Base-by-base conservation (phyloP, 2,888 invertebrate genomes). In the Criorhina ranunculi region DNA sequence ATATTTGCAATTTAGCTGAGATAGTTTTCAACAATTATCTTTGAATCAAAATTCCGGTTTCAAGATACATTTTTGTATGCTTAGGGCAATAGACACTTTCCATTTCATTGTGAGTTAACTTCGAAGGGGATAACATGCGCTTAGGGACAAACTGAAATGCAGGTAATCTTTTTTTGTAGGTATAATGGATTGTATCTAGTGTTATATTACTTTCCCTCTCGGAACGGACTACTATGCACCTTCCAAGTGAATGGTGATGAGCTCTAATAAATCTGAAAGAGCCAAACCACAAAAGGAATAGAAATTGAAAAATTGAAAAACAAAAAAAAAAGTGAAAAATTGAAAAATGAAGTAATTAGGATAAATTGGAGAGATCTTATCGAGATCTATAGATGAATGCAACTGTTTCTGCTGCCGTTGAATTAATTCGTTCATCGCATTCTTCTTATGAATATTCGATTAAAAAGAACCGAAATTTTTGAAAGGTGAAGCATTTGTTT, bases 1-100 rank as follows among this genome's bases (percentile, higher is more conserved):
- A 51, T 60, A 42, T 31, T 42, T 42, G 42, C 44, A 9, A 44
- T 31, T 17, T 19, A 60, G 17, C 59, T 40, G 19, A 8, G 19
- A 33, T 24, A 24, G 46, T 51, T 37, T 31, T 35, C 55, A 11
- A 40, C 57, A 70, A 49, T 29, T 33, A 9, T n/a, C 55, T 33
- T 29, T 9, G 11, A 51, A 29, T 49, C n/a, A n/a, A 15, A 29
- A 70, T 29, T 59, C 70, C 59, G 70, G 59, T 59, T 59, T 42
- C n/a, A 9, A 67, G 69, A 55, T 3, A 44, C 55, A 57, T 15
- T 55, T 37, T 17, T 19, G 29, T n/a, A 5, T n/a, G 66, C 67
- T 57, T 69, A 57, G 55, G 44, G 69, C 55, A 44, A 15, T n/a
- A 33, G 17, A 44, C 57, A 57, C 69, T 69, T 69, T 57, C 57